phyloP scores from a whole-genome alignment of 2,113 vertebrate species.

The Gasterosteus aculeatus region DNA sequence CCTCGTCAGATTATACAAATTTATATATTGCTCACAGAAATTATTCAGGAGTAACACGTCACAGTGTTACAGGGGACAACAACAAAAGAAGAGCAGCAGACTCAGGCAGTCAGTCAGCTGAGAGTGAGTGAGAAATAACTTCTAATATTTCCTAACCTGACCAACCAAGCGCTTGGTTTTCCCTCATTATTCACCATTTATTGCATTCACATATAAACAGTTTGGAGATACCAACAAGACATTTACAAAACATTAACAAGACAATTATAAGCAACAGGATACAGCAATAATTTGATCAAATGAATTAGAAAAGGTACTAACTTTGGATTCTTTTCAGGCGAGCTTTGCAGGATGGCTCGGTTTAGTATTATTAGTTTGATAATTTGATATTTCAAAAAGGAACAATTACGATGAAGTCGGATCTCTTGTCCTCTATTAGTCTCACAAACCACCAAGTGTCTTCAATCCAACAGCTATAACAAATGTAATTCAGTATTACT shows the following conservation, averaged over 20 bases:
- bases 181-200: not conserved
- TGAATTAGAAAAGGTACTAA: not conserved
- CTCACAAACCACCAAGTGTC: not conserved
- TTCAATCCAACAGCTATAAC: not conserved
- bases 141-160: not conserved
- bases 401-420: not conserved
- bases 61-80: not conserved
- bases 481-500: not conserved
- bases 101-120: constrained; percentile 4
- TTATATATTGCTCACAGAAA: not conserved
- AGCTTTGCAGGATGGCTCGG: not conserved
- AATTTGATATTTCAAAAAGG: not conserved
- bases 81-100: not conserved
- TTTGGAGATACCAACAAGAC: not conserved
- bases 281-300: not conserved
- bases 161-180: not conserved
- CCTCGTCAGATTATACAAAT: not conserved
- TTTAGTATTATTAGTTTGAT: not conserved
- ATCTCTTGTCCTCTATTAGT: not conserved
- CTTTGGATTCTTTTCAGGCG: not conserved
- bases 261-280: not conserved
- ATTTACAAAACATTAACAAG: not conserved
- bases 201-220: not conserved
- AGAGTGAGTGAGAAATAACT: not conserved
- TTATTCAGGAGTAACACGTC: not conserved